Conservation (phyloP, 2,888 invertebrate genomes). For the Caenorhabditis wallacei region DNA sequence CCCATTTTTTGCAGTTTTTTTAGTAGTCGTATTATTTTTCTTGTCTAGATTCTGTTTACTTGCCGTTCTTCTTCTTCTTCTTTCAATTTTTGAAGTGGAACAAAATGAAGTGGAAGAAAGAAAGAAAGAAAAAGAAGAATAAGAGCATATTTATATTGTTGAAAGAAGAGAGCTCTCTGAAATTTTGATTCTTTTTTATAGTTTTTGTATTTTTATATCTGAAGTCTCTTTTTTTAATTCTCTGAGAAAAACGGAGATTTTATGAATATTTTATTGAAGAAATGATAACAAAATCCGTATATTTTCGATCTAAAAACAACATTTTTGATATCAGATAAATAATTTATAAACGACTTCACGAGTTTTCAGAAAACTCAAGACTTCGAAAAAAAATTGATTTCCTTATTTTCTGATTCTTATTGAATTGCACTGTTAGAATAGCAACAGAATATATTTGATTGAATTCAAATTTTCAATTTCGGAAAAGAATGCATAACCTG, state of each 20-base stretch:
- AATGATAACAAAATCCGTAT: not conserved
- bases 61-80: slow-evolving; percentile 21
- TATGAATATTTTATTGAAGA: not conserved
- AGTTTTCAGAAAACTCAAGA: not conserved
- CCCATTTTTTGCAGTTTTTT: slow-evolving; percentile 9
- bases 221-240: too few species aligned
- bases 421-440: too few species aligned
- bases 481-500: too few species aligned
- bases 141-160: slow-evolving; percentile 25
- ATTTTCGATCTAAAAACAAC: not conserved
- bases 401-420: too few species aligned
- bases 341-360: not conserved
- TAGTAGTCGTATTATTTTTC: slow-evolving; percentile 22
- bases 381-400: too few species aligned
- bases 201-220: not conserved
- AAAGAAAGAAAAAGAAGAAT: not conserved
- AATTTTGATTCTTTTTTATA: not conserved
- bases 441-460: too few species aligned
- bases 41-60: slow-evolving; percentile 14
- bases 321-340: not conserved
- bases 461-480: too few species aligned
- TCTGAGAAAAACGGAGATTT: not conserved
- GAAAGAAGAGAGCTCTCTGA: too few species aligned
- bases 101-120: slow-evolving; percentile 26
- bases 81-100: slow-evolving; percentile 27